These are phyloP conservation scores for Drosophila elegans DNA, from an alignment of 1,140 invertebrate genomes.

Conservation along the genomic window DNA sequence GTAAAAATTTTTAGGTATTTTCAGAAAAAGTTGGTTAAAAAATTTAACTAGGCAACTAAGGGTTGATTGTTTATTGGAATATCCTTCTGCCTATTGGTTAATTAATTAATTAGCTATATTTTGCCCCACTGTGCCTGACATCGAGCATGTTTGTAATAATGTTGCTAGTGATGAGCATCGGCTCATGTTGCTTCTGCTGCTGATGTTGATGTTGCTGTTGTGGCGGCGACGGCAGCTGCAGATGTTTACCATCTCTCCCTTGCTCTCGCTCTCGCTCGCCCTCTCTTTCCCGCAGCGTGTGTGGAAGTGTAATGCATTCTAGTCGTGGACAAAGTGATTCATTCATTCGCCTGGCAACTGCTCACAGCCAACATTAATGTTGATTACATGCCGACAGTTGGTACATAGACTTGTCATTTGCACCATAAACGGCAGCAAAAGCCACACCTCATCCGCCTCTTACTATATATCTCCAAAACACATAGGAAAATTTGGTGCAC, in stretches of 20 bases:
- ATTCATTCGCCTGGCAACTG: constrained; percentile 60
- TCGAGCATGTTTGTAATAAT: constrained; percentile 71
- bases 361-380: constrained; percentile 71
- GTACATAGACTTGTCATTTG: constrained; percentile 72
- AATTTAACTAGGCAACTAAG: too few relatives aligned
- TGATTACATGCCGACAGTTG: constrained; percentile 72
- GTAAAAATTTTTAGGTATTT: too few relatives aligned
- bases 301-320: constrained; percentile 26
- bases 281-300: constrained; percentile 3
- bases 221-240: constrained; percentile 41
- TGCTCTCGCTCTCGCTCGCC: not conserved
- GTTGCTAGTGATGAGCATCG: constrained; percentile 71
- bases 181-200: constrained; percentile 60
- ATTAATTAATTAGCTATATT: not conserved
- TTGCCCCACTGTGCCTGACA: constrained; percentile 36
- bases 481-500: not conserved
- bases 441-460: not conserved
- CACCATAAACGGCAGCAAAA: constrained; percentile 37
- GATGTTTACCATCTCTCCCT: constrained; percentile 50
- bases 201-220: constrained; percentile 45
- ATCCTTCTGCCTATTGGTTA: not conserved
- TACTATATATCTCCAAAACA: not conserved
- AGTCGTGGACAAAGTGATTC: constrained; percentile 61
- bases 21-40: too few relatives aligned
- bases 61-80: too few relatives aligned